A percentile compares a stretch with the other conserved stretches of the same genome.
These are phyloP conservation scores for Malurus melanocephalus DNA, from an alignment of 2,113 vertebrate genomes.

Conservation along the genomic window DNA sequence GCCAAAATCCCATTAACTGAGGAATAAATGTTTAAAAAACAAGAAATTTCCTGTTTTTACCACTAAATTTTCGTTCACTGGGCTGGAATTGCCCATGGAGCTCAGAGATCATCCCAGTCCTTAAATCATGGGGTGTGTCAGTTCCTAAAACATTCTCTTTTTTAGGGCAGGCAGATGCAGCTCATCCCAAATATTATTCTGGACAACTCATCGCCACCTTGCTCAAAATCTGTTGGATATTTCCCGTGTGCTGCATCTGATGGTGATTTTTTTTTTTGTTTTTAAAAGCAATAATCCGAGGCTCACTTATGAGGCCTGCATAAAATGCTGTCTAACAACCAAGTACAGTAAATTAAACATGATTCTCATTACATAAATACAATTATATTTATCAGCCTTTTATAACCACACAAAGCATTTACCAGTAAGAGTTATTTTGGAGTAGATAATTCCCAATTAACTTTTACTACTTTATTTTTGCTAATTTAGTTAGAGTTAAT, in stretches of 20 bases:
- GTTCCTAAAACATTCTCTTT: background rate
- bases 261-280: background rate
- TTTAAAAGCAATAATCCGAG: background rate
- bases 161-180: background rate
- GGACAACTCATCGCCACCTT: background rate
- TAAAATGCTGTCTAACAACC: constrained; percentile 47
- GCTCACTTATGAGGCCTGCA: constrained; percentile 35
- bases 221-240: background rate
- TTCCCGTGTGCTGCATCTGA: background rate
- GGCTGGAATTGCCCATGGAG: background rate
- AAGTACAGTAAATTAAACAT: constrained; percentile 68
- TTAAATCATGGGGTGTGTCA: background rate
- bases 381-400: constrained; percentile 70
- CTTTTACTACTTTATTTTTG: constrained; percentile 66
- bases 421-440: constrained; percentile 62
- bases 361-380: constrained; percentile 67
- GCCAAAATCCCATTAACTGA: background rate
- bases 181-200: background rate
- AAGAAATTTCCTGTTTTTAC: background rate
- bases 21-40: background rate
- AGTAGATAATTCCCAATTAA: constrained; percentile 68
- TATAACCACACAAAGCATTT: constrained; percentile 65
- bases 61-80: background rate
- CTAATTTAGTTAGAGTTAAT: constrained; percentile 64
- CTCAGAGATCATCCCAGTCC: background rate